Evolutionary conservation across 1,140 invertebrate genomes (phyloP).

Genomic region (Drosophila tani): DNA sequence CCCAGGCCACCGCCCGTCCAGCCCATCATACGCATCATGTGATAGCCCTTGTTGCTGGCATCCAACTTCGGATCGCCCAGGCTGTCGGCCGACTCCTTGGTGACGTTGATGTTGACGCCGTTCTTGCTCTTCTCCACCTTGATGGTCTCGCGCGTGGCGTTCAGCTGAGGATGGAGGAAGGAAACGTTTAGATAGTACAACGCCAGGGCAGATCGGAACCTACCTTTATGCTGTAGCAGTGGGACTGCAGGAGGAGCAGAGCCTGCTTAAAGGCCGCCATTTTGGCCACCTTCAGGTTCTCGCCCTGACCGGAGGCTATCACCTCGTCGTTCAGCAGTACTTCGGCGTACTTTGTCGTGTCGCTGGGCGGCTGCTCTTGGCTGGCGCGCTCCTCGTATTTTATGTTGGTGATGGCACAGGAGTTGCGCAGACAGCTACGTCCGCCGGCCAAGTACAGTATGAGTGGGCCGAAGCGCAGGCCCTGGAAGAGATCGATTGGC

Average conservation of each 20-base stretch:
- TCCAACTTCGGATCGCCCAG: constrained; percentile 72
- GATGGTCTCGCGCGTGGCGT: constrained; percentile 67
- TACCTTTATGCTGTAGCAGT: constrained; percentile 87
- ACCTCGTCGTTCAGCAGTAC: constrained; percentile 81
- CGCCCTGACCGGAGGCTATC: constrained; percentile 65
- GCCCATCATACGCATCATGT: constrained; percentile 92
- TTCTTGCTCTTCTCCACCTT: constrained; percentile 74
- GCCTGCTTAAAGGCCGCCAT: constrained; percentile 83
- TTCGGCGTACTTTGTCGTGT: constrained; percentile 40
- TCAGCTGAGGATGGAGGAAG: constrained; percentile 40
- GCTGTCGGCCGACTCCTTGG: constrained; percentile 60
- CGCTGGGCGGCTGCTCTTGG: constrained; percentile 4
- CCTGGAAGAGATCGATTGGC: constrained; percentile 61
- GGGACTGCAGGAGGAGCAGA: constrained; percentile 83
- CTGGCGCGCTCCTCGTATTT: constrained; percentile 60
- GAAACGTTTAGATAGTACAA: background rate
- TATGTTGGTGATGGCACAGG: constrained; percentile 40
- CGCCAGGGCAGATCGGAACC: too few relatives aligned
- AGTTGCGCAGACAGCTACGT: constrained; percentile 63
- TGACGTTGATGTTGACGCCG: constrained; percentile 66
- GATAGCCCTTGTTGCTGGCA: constrained; percentile 88
- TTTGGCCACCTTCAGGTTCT: constrained; percentile 85
- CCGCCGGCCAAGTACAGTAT: constrained; percentile 62
- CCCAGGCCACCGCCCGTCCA: constrained; percentile 92
- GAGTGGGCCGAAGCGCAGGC: constrained; percentile 56